phyloP scores from a whole-genome alignment of 2,113 vertebrate genomes.

The Hirundichthys speculiger region DNA sequence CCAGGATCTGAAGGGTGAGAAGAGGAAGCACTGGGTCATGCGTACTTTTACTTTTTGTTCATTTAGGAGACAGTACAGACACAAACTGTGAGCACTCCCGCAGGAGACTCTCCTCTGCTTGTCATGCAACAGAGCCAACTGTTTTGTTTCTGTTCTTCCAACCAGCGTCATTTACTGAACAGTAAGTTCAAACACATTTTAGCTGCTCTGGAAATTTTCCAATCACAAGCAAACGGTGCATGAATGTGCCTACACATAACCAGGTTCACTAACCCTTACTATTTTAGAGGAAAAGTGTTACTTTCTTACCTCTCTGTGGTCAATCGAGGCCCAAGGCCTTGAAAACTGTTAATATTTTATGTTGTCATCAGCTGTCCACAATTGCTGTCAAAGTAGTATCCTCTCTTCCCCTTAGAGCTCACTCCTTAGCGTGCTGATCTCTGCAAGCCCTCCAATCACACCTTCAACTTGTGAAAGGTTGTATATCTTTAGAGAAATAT shows the following conservation, averaged over 20 bases:
- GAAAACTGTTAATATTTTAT: conserved; percentile 72
- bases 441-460: conserved; percentile 8
- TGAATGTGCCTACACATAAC: not conserved
- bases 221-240: conserved; percentile 9
- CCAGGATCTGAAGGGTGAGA: conserved; percentile 31
- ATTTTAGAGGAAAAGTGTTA: conserved; percentile 19
- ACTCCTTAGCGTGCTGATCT: conserved; percentile 31
- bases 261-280: not conserved
- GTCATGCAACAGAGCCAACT: conserved; percentile 33
- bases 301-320: conserved; percentile 69
- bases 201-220: conserved; percentile 24
- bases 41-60: conserved; percentile 15
- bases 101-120: conserved; percentile 9
- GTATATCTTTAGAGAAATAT: conserved; percentile 62
- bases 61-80: not conserved
- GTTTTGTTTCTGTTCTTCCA: conserved; percentile 45
- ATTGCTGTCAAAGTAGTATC: conserved; percentile 47
- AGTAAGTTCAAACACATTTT: conserved; percentile 28
- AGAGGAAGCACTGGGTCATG: conserved; percentile 7
- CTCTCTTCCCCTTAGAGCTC: conserved; percentile 35
- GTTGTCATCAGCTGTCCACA: conserved; percentile 70
- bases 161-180: conserved; percentile 24
- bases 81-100: conserved; percentile 6
- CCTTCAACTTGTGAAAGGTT: conserved; percentile 44
- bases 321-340: conserved; percentile 77